Conservation (phyloP, 37 sponge, comb jelly and placozoan species). For the Haliclona indistincta region DNA sequence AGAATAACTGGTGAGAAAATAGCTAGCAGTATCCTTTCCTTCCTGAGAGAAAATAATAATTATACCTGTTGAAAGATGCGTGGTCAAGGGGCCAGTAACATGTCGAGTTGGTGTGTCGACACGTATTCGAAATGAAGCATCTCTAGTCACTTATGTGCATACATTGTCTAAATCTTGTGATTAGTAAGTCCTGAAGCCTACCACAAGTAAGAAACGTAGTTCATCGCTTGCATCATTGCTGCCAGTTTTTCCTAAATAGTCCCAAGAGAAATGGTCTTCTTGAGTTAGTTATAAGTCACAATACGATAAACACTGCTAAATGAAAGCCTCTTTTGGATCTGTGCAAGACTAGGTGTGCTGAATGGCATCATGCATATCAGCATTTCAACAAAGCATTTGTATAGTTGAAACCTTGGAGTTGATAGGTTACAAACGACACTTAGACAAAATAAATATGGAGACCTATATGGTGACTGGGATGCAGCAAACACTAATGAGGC, state of each 20-base stretch:
- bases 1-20: constrained; percentile 57
- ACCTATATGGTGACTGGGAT: too few species aligned
- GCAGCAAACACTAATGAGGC: too few species aligned
- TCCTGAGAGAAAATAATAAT: too few species aligned
- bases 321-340: too few species aligned
- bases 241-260: constrained; percentile 36
- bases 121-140: constrained; percentile 35
- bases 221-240: constrained; percentile 7
- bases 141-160: constrained; percentile 33
- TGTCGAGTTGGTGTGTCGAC: constrained; percentile 54
- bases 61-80: constrained; percentile 41
- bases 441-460: too few species aligned
- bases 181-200: constrained; percentile 22
- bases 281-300: too few species aligned
- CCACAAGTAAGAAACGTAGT: constrained; percentile 34
- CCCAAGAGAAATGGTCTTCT: constrained; percentile 21
- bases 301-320: too few species aligned
- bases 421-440: too few species aligned
- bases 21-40: constrained; percentile 32
- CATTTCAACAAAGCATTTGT: too few species aligned
- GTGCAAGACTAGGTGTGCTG: too few species aligned
- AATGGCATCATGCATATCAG: too few species aligned
- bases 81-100: constrained; percentile 58
- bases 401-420: too few species aligned
- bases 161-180: constrained; percentile 29